Conservation (phyloP, 2,888 invertebrate species). For the Lepidocyrtoides sp. region DNA sequence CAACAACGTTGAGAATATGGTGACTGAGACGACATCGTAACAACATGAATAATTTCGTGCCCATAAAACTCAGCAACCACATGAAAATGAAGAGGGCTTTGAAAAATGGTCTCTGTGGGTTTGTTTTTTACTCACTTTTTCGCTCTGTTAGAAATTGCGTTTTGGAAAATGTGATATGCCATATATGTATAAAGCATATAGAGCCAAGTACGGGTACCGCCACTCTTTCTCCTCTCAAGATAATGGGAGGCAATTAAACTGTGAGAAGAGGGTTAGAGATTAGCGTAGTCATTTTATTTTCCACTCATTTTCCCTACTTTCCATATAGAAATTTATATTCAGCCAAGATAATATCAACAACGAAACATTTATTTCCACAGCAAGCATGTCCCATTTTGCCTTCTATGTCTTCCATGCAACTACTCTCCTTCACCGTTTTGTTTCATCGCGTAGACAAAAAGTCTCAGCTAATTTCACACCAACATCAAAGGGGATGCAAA, state of each 20-base stretch:
- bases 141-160: not conserved
- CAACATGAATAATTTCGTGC: not conserved
- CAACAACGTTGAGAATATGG: too few species aligned
- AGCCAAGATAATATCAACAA: not conserved
- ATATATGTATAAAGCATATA: too few species aligned
- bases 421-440: slow-evolving; percentile 8
- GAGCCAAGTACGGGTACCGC: not conserved
- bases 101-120: slow-evolving; percentile 58
- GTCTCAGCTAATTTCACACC: slow-evolving; percentile 69
- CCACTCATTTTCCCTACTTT: not conserved
- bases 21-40: not conserved
- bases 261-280: slow-evolving; percentile 78
- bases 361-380: not conserved
- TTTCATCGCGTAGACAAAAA: not conserved
- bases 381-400: slow-evolving; percentile 25
- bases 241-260: slow-evolving; percentile 81
- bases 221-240: slow-evolving; percentile 60
- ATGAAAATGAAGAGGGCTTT: slow-evolving; percentile 50
- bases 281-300: slow-evolving; percentile 67
- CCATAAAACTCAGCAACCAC: not conserved
- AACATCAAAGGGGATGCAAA: slow-evolving; percentile 71
- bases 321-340: not conserved
- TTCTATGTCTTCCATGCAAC: too few species aligned
- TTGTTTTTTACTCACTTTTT: slow-evolving; percentile 5
- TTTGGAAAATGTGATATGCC: slow-evolving; percentile 34